These are phyloP conservation scores for Dorcus parallelipipedus DNA, from an alignment of 2,888 invertebrate species.

Conservation along the genomic window DNA sequence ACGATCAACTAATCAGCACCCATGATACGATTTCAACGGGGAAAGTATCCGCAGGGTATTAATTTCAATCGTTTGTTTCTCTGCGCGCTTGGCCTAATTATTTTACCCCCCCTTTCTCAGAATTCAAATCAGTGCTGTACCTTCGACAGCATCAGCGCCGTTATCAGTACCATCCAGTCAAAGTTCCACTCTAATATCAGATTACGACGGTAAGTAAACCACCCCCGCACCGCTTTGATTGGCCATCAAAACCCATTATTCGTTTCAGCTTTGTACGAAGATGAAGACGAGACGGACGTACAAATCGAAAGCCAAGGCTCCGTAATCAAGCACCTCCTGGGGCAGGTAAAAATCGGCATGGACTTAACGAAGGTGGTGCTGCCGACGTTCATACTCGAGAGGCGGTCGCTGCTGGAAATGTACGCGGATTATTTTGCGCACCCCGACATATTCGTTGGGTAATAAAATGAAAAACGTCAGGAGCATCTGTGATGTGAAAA, in stretches of 20 bases:
- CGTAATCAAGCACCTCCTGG: constrained; percentile 92
- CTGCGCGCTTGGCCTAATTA: background rate
- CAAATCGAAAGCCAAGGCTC: constrained; percentile 96
- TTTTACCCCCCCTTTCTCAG: background rate
- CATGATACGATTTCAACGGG: background rate
- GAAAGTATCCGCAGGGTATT: constrained; percentile 9
- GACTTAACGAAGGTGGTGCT: constrained; percentile 98
- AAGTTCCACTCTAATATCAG: constrained; percentile 35
- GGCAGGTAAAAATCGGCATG: constrained; percentile 99
- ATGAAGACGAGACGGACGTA: constrained; percentile 84
- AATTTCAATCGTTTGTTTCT: background rate
- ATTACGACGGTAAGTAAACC: constrained; percentile 67
- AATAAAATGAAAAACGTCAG: constrained; percentile 28
- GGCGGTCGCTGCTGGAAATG: constrained; percentile 97
- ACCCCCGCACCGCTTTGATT: background rate
- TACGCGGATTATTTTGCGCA: constrained; percentile 99
- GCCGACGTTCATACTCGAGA: constrained; percentile 97
- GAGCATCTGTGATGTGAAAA: background rate
- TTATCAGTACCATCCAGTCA: constrained; percentile 3
- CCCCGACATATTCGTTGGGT: constrained; percentile 94
- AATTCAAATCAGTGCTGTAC: background rate
- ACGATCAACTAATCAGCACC: constrained; percentile 1
- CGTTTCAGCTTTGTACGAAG: constrained; percentile 78
- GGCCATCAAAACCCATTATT: background rate
- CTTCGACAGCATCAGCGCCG: background rate